Percentiles rank a stretch among this genome's conserved stretches.
Conservation (phyloP, 1,140 invertebrate genomes). For the Leptinotarsa undecemlineata region DNA sequence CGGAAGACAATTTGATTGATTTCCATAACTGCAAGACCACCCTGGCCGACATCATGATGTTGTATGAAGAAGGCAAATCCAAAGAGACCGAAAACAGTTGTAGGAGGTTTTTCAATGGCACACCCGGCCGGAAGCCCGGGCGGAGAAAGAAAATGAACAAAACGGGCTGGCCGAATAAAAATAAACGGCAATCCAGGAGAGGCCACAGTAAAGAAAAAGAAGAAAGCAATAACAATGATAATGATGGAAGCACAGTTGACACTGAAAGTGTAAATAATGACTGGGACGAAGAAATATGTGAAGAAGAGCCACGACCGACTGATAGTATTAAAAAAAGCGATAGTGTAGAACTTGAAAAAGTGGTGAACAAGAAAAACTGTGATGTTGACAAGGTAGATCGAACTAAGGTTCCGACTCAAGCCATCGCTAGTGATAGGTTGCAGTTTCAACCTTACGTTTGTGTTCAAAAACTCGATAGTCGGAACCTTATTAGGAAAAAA, state of each 20-base stretch:
- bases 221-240: constrained; percentile 26
- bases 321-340: constrained; percentile 40
- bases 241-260: constrained; percentile 33
- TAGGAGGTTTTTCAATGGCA: constrained; percentile 37
- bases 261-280: constrained; percentile 35
- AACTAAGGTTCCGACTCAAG: not conserved
- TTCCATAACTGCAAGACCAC: constrained; percentile 31
- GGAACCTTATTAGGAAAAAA: constrained; percentile 28
- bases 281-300: constrained; percentile 25
- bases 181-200: constrained; percentile 37
- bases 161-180: constrained; percentile 68
- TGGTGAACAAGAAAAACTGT: constrained; percentile 15
- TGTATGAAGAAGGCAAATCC: constrained; percentile 42
- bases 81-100: constrained; percentile 32
- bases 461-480: constrained; percentile 50
- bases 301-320: constrained; percentile 37
- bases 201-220: constrained; percentile 32
- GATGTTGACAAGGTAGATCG: constrained; percentile 18
- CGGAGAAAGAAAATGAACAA: constrained; percentile 58
- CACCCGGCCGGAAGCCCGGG: constrained; percentile 42
- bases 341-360: constrained; percentile 31
- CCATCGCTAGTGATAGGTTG: constrained; percentile 26
- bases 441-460: constrained; percentile 47
- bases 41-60: constrained; percentile 42
- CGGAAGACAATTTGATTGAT: constrained; percentile 29